Percentiles rank a stretch among this genome's conserved stretches.
phyloP scores from a whole-genome alignment of 1,140 invertebrate species.

The Leptinotarsa undecemlineata region DNA sequence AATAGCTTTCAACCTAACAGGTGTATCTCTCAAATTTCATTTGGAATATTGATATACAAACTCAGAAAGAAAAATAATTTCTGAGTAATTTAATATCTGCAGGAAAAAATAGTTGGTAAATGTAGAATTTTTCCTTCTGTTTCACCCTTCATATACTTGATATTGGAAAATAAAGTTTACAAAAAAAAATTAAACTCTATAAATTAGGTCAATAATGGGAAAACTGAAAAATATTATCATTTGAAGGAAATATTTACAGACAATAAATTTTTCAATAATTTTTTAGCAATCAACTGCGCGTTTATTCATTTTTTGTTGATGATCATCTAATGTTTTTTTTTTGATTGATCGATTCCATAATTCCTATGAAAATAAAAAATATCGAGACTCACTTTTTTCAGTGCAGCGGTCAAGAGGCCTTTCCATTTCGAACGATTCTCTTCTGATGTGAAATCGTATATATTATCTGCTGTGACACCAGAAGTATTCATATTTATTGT shows the following conservation, averaged over 20 bases:
- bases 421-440: constrained; percentile 89
- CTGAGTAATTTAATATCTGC: too few species aligned
- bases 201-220: too few species aligned
- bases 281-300: neutral
- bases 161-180: too few species aligned
- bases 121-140: too few species aligned
- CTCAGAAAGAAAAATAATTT: neutral
- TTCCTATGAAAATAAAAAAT: neutral
- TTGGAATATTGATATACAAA: neutral
- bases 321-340: neutral
- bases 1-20: neutral
- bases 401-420: constrained; percentile 79
- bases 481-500: constrained; percentile 39
- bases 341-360: neutral
- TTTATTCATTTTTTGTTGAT: neutral
- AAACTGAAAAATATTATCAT: too few species aligned
- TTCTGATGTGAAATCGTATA: constrained; percentile 85
- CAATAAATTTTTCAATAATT: neutral
- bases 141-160: too few species aligned
- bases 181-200: too few species aligned
- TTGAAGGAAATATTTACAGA: neutral
- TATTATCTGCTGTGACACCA: constrained; percentile 58
- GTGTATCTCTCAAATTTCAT: neutral
- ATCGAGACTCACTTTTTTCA: constrained; percentile 67
- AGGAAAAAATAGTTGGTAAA: too few species aligned